Percentiles rank a stretch among this genome's conserved stretches.
phyloP scores from a whole-genome alignment of 2,113 vertebrate genomes.

The Amblyopsis rosae region DNA sequence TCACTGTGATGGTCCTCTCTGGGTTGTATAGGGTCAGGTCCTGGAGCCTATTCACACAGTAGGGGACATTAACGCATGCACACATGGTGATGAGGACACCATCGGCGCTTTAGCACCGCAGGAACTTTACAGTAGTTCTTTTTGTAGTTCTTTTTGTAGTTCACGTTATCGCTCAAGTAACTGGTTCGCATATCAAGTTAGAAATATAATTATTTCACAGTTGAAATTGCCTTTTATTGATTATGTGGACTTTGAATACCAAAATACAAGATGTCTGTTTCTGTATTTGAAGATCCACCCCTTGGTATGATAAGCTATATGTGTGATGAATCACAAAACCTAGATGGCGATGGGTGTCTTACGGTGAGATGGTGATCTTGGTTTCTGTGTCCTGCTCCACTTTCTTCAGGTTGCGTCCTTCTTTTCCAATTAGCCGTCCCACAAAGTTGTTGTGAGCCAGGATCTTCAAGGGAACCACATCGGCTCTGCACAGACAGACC shows the following conservation, averaged over 20 bases:
- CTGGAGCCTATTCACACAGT: constrained; percentile 79
- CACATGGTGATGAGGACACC: background rate
- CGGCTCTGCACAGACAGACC: constrained; percentile 75
- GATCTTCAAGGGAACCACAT: constrained; percentile 94
- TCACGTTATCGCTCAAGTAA: constrained; percentile 1
- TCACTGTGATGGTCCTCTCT: constrained; percentile 92
- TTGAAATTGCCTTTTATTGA: background rate
- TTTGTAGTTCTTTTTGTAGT: background rate
- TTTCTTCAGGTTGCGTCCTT: constrained; percentile 94
- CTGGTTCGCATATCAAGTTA: constrained; percentile 1
- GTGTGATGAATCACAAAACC: background rate
- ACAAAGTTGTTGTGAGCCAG: constrained; percentile 96
- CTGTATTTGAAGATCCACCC: too few species aligned
- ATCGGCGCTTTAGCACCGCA: too few species aligned
- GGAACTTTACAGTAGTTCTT: too few species aligned
- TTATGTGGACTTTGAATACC: background rate
- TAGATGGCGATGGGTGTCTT: constrained; percentile 44
- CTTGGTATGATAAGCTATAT: background rate
- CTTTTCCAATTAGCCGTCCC: constrained; percentile 92
- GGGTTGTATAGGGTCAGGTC: constrained; percentile 94
- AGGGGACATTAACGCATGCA: background rate
- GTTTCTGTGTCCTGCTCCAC: constrained; percentile 96
- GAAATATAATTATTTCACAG: background rate
- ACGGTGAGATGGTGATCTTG: constrained; percentile 97
- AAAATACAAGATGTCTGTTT: too few species aligned